Evolutionary conservation across 2,888 invertebrate species (phyloP), one percentile per base, ranked within the genome.

Genomic region (Erpobdella octoculata): DNA sequence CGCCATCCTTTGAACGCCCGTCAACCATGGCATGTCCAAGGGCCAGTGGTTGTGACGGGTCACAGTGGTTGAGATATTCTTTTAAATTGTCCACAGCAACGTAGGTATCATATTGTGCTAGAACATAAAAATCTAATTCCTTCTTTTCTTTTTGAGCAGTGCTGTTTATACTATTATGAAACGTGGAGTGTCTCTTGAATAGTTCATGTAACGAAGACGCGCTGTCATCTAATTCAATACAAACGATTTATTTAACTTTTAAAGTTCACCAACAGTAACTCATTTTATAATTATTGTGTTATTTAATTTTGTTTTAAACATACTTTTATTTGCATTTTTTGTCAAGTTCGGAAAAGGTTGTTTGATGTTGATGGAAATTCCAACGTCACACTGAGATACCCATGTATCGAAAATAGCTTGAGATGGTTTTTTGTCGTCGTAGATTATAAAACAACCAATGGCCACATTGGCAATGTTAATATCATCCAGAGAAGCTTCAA

Each of bases 61-160:
- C 35, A n/a, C 62, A 33, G 33, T 35, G 31, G 62, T 31, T 62
- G 33, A 62, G 35, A 18, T 62, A 62, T 21, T 62, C 62, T 18
- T 35, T 62, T 31, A 62, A 62, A 12, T 62, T 62, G 62, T 62
- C 62, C 31, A 62, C 18, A 31, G 33, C 62, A 1, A 62, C 35
- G 62, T 62, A 62, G 33, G 62, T 21, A 18, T 62, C 31, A 35
- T 33, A n/a, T 9, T 1, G n/a, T n/a, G 62, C 35, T n/a, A 62
- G 33, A 33, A 62, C 31, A 35, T 62, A 62, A 18, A 33, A 62
- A 21, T 62, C 62, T n/a, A 33, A 33, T 6, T 8, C 28, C 53
- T 53, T 21, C n/a, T 53, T 28, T n/a, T n/a, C n/a, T n/a, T n/a
- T n/a, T n/a, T n/a, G n/a, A n/a, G n/a, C n/a, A n/a, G n/a, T n/a